These are phyloP conservation scores for Tipula confusa DNA, from an alignment of 2,888 invertebrate genomes.

Conservation along the genomic window DNA sequence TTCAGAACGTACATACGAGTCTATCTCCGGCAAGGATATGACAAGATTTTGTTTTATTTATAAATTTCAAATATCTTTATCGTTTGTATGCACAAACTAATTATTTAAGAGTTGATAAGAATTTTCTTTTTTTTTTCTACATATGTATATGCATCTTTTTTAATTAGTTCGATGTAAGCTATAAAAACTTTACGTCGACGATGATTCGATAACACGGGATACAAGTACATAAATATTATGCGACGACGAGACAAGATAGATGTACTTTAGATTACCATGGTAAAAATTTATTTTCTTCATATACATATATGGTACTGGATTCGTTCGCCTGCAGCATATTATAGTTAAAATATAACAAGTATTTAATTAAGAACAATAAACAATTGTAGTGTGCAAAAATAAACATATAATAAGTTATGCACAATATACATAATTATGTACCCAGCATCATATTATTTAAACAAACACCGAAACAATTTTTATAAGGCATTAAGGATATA, in stretches of 20 bases:
- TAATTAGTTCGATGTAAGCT: not conserved
- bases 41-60: not conserved
- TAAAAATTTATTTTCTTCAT: not conserved
- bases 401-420: not conserved
- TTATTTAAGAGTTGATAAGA: not conserved
- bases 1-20: not conserved
- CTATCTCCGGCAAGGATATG: not conserved
- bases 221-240: not conserved
- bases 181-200: not conserved
- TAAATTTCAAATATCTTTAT: not conserved
- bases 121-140: not conserved
- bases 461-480: not conserved
- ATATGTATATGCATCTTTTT: not conserved
- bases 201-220: not conserved
- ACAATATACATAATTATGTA: too few relatives aligned
- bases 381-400: not conserved
- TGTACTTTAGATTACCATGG: too few relatives aligned
- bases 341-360: not conserved
- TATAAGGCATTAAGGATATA: not conserved
- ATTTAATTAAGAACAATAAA: not conserved
- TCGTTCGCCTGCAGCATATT: not conserved
- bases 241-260: too few relatives aligned
- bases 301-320: not conserved
- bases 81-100: not conserved
- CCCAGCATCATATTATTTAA: not conserved